phyloP scores from a whole-genome alignment of 2,888 invertebrate species.

The Mechanitis messenoides region DNA sequence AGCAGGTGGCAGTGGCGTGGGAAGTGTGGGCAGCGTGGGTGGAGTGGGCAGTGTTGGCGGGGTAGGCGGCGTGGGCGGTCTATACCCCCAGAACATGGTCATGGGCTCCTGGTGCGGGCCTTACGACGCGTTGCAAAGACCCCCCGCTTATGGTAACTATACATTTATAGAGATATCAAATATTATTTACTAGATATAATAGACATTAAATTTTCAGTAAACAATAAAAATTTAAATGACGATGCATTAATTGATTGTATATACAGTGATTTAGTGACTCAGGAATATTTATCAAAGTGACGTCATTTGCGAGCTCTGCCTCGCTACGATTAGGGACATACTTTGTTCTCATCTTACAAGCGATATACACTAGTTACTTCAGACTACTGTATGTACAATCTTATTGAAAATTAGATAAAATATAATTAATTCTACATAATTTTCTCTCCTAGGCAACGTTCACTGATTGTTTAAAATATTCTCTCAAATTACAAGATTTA shows the following conservation, averaged over 20 bases:
- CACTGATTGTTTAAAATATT: no score
- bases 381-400: no score
- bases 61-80: slow-evolving; percentile 68
- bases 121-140: slow-evolving; percentile 90
- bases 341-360: neutral
- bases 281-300: neutral
- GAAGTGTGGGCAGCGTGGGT: slow-evolving; percentile 35
- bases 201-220: neutral
- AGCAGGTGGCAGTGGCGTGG: slow-evolving; percentile 41
- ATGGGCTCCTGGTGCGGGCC: slow-evolving; percentile 84
- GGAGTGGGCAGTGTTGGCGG: slow-evolving; percentile 74
- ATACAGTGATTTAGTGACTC: slow-evolving; percentile 4
- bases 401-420: no score
- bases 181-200: no score
- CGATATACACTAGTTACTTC: neutral
- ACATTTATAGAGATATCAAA: no score
- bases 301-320: neutral
- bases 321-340: neutral
- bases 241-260: neutral
- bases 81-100: slow-evolving; percentile 87
- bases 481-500: no score
- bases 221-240: neutral
- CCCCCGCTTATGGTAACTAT: slow-evolving; percentile 84
- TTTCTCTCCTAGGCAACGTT: no score
- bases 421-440: no score